Percentiles rank a stretch among this genome's conserved stretches.
phyloP scores from a whole-genome alignment of 2,113 vertebrate species.

The Melanostigma gelatinosum region DNA sequence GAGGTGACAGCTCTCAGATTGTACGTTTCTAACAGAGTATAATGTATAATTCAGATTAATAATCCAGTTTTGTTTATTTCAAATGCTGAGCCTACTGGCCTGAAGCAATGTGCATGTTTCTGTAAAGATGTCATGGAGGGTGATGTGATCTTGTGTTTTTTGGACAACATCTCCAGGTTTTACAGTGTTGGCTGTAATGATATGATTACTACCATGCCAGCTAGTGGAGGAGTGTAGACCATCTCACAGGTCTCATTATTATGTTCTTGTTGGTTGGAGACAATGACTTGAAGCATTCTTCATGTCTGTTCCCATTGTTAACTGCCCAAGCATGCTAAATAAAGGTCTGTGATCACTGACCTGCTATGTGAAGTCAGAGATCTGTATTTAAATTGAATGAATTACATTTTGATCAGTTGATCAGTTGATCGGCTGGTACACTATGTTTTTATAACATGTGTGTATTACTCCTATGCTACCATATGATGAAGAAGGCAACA shows the following conservation, averaged over 20 bases:
- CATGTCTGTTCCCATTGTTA: not conserved
- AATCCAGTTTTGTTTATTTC: not conserved
- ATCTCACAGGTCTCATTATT: not conserved
- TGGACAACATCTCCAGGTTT: conserved; percentile 1
- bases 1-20: not conserved
- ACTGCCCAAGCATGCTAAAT: not conserved
- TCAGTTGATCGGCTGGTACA: not conserved
- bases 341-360: not conserved
- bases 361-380: not conserved
- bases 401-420: not conserved
- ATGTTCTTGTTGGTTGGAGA: not conserved
- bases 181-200: not conserved
- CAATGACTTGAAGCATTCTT: not conserved
- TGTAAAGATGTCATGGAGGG: not conserved
- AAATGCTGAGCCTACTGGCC: not conserved
- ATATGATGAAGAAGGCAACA: conserved; percentile 3
- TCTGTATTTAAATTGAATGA: not conserved
- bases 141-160: not conserved
- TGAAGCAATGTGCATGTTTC: not conserved
- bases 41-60: not conserved
- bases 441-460: not conserved
- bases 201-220: not conserved
- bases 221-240: not conserved
- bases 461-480: not conserved
- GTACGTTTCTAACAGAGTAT: not conserved